These are phyloP conservation scores for Chaetodon trifasciatus DNA, from an alignment of 2,797 vertebrate species.

Conservation along the genomic window DNA sequence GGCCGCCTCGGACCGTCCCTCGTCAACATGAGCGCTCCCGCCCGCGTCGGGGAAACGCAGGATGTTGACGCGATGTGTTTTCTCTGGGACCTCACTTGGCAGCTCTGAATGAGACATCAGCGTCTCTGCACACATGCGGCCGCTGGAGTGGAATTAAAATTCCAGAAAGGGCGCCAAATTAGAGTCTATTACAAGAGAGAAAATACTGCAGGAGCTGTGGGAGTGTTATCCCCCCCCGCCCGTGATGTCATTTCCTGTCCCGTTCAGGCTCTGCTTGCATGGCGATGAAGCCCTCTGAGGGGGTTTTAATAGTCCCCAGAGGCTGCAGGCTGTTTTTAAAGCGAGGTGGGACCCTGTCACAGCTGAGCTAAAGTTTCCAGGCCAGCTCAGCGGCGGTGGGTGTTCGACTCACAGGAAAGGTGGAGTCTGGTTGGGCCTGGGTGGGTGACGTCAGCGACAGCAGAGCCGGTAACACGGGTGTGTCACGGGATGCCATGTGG, in stretches of 20 bases:
- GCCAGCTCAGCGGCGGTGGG: conserved; percentile 15
- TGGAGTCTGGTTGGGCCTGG: conserved; percentile 40
- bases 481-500: conserved; percentile 18
- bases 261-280: conserved; percentile 16
- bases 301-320: conserved; percentile 39
- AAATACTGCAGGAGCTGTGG: conserved; percentile 49
- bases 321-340: conserved; percentile 53
- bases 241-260: conserved; percentile 71
- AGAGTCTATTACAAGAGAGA: conserved; percentile 45
- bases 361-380: conserved; percentile 71
- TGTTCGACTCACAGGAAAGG: conserved; percentile 60
- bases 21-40: conserved; percentile 19
- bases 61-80: conserved; percentile 46
- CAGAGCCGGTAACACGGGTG: conserved; percentile 53
- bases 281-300: conserved; percentile 39
- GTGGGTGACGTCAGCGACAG: conserved; percentile 42
- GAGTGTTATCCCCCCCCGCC: not conserved
- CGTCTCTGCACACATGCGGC: not conserved
- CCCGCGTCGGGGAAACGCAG: conserved; percentile 24
- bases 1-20: conserved; percentile 21
- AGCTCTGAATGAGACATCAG: conserved; percentile 52
- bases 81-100: conserved; percentile 28
- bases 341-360: conserved; percentile 43
- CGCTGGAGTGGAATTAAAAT: conserved; percentile 35
- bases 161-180: conserved; percentile 46